Evolutionary conservation across 2,113 vertebrate species (phyloP), one percentile per base, ranked within the genome.

Genomic region (Coturnix japonica): DNA sequence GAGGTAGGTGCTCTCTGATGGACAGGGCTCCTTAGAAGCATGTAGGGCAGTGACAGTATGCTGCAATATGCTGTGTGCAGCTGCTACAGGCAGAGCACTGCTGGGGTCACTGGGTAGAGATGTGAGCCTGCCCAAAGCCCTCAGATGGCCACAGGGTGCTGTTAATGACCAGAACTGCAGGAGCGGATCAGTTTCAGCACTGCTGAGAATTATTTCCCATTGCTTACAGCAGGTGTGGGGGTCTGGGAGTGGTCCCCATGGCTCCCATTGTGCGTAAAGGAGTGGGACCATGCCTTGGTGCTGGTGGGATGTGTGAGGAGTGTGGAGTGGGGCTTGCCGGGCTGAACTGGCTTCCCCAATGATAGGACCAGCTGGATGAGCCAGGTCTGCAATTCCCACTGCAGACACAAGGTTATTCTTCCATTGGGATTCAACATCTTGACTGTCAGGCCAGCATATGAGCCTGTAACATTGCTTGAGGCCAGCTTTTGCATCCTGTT

Each of bases 401-500:
- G 65, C 10, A 63, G 78, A 13, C 35, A 44, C 41, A 1, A 44
- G 35, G 49, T 8, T 33, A 1, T 0, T 53, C 60, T 72, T 89
- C 54, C 73, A 35, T 3, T 1, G 2, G 33, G 65, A 81, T 65
- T 57, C 59, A 75, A 28, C 61, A 22, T 66, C 93, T 88, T 23
- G 74, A n/a, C 77, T 73, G 30, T 60, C 67, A 75, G 90, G 49
- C 33, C 56, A 54, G 37, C 0, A 0, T 53, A 17, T 13, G 73
- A 39, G 30, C 46, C 78, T 77, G 2, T 39, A 49, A 46, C 59
- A 39, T 43, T 0, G 65, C 96, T 92, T 44, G 80, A 73, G 91
- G 96, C 80, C 76, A 91, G 49, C 17, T 91, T 82, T 73, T 88
- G 77, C 75, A 86, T 96, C 95, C 93, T 96, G 90, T 96, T 96